These are phyloP conservation scores for Eupelmus urozonus DNA, from an alignment of 2,888 invertebrate species.

Conservation along the genomic window DNA sequence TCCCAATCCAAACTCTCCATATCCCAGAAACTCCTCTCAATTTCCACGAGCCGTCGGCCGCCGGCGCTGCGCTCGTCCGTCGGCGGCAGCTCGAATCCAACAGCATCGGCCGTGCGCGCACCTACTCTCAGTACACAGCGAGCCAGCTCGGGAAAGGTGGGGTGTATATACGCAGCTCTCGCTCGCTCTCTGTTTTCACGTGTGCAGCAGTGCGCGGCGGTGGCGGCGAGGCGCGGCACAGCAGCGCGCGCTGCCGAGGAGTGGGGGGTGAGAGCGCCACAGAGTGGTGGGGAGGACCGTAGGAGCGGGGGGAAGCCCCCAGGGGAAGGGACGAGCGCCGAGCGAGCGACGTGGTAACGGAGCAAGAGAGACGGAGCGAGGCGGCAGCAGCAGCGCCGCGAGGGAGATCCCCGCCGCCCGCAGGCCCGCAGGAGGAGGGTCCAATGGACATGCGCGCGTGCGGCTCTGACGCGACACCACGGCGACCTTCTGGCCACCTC, in stretches of 20 bases:
- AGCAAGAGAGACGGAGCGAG: conserved; percentile 1
- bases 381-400: background rate
- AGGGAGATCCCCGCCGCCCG: conserved; percentile 14
- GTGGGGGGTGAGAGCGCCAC: background rate
- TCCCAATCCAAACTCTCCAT: no score
- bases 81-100: conserved; percentile 34
- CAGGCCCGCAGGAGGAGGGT: conserved; percentile 71
- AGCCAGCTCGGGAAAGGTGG: no score
- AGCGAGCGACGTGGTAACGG: conserved; percentile 61
- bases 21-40: no score
- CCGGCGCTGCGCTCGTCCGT: background rate
- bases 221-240: conserved; percentile 59
- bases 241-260: background rate
- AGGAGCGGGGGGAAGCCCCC: background rate
- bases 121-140: no score
- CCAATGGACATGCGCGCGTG: conserved; percentile 80
- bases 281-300: background rate
- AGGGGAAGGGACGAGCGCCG: conserved; percentile 64
- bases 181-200: conserved; percentile 34
- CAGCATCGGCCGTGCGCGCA: background rate
- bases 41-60: background rate
- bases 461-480: conserved; percentile 77
- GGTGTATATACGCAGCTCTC: background rate
- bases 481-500: conserved; percentile 78
- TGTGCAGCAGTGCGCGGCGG: conserved; percentile 44